These are phyloP conservation scores for Pseudonaja textilis DNA, from an alignment of 2,113 vertebrate genomes.

Conservation along the genomic window DNA sequence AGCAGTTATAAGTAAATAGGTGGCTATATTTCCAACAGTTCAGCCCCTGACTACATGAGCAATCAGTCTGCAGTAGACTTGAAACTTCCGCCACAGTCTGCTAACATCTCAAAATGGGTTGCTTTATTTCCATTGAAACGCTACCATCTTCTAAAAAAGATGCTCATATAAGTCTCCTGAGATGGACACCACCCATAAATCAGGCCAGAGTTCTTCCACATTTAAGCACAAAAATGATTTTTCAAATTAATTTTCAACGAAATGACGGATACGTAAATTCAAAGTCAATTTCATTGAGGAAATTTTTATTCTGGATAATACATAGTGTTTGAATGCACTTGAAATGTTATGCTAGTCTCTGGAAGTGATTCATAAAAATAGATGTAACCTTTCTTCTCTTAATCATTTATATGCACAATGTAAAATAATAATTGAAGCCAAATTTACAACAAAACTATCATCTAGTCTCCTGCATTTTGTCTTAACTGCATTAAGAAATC, in stretches of 20 bases:
- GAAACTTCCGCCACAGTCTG: background rate
- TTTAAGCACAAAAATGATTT: background rate
- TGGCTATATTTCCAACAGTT: background rate
- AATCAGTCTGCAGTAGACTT: background rate
- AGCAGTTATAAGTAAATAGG: background rate
- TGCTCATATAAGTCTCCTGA: background rate
- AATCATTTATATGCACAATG: background rate
- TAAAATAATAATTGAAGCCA: background rate
- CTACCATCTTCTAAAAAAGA: no score
- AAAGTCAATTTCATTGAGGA: background rate
- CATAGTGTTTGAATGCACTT: background rate
- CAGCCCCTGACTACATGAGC: background rate
- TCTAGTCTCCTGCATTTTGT: background rate
- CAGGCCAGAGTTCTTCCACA: background rate
- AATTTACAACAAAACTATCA: background rate
- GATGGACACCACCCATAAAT: background rate
- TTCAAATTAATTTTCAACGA: background rate
- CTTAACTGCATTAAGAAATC: conserved; percentile 12
- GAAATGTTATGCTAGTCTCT: background rate
- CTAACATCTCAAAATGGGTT: background rate
- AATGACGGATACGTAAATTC: background rate
- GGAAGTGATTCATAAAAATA: background rate
- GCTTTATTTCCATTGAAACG: background rate
- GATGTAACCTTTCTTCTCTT: background rate
- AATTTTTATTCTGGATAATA: background rate